These are phyloP conservation scores for Sarcophaga bullata DNA, from an alignment of 1,140 invertebrate species.

Conservation along the genomic window DNA sequence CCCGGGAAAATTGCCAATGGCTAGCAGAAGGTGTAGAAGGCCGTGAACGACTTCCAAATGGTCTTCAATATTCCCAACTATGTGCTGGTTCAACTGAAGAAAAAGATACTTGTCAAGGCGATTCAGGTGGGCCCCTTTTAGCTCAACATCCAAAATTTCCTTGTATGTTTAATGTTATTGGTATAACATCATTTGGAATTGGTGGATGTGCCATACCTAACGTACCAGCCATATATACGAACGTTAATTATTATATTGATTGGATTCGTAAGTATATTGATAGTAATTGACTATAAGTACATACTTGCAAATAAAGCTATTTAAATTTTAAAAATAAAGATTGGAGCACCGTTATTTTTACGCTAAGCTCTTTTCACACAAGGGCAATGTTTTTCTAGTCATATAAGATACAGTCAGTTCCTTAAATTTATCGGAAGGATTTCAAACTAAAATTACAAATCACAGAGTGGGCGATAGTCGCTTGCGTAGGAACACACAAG, in stretches of 20 bases:
- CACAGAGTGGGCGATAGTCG: too few species aligned
- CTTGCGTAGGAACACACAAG: too few species aligned
- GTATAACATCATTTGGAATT: constrained; percentile 56
- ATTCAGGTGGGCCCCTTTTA: constrained; percentile 60
- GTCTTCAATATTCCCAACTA: constrained; percentile 69
- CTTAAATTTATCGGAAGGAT: too few species aligned
- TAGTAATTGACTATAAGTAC: too few species aligned
- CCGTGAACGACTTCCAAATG: constrained; percentile 62
- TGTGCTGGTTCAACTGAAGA: constrained; percentile 73
- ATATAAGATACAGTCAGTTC: too few species aligned
- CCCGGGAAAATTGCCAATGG: constrained; percentile 45
- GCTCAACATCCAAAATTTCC: constrained; percentile 52
- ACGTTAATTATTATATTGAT: constrained; percentile 56
- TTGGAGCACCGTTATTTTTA: too few species aligned
- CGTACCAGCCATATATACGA: constrained; percentile 58
- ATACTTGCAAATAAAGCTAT: too few species aligned
- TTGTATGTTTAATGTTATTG: constrained; percentile 60
- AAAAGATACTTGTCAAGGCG: constrained; percentile 66
- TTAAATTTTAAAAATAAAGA: too few species aligned
- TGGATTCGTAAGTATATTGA: constrained; percentile 51
- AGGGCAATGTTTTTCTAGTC: too few species aligned
- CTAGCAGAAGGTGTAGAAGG: background rate
- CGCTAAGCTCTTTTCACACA: too few species aligned
- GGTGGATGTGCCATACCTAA: constrained; percentile 54
- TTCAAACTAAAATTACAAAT: too few species aligned